Evolutionary conservation across 2,888 invertebrate species (phyloP).

Genomic region (Colletes collaris): DNA sequence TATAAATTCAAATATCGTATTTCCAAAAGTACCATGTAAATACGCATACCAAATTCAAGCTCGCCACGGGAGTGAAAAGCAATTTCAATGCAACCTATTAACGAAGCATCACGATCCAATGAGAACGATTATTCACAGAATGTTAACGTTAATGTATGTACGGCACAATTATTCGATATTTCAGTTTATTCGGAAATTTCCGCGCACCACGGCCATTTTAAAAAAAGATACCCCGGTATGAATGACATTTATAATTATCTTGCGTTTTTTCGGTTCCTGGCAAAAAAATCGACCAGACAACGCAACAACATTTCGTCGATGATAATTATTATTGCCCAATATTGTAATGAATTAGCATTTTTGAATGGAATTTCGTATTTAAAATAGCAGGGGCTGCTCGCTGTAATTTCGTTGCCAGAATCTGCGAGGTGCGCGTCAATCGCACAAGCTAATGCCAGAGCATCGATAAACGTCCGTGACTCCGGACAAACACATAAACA

Average conservation of each 20-base stretch:
- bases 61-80: constrained; percentile 9
- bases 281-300: too few relatives aligned
- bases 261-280: too few relatives aligned
- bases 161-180: constrained; percentile 37
- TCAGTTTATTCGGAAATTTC: constrained; percentile 16
- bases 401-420: constrained; percentile 55
- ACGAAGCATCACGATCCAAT: constrained; percentile 38
- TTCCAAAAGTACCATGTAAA: constrained; percentile 17
- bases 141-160: constrained; percentile 27
- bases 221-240: not conserved
- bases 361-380: too few relatives aligned
- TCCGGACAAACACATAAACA: constrained; percentile 79
- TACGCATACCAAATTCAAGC: not conserved
- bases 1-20: constrained; percentile 3
- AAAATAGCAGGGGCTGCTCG: constrained; percentile 32
- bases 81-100: constrained; percentile 41
- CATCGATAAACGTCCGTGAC: constrained; percentile 81
- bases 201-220: constrained; percentile 3
- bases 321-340: too few relatives aligned
- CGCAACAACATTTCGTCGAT: too few relatives aligned
- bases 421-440: constrained; percentile 72
- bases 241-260: too few relatives aligned
- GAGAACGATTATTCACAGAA: constrained; percentile 47
- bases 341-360: too few relatives aligned
- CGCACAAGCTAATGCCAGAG: constrained; percentile 75